Conservation (phyloP, 2,113 vertebrate genomes). For the Amazona vittata region DNA sequence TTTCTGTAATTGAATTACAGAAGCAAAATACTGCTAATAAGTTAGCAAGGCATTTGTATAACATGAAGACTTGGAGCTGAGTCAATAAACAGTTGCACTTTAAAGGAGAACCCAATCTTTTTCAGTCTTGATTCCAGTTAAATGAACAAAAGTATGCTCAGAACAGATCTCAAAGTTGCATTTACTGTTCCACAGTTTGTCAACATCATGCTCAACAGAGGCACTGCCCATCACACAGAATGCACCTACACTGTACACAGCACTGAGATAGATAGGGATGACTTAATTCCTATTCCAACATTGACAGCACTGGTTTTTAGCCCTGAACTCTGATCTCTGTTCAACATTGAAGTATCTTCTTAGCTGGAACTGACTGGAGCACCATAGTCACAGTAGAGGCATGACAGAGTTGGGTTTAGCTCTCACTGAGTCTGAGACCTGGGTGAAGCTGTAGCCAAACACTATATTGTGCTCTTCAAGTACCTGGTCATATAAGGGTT, state of each 20-base stretch:
- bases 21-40: slow-evolving; percentile 10
- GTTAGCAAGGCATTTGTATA: background rate
- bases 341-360: background rate
- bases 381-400: background rate
- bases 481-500: background rate
- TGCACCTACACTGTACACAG: background rate
- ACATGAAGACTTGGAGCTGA: background rate
- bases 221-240: background rate
- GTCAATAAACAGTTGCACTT: slow-evolving; percentile 23
- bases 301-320: background rate
- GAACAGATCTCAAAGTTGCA: background rate
- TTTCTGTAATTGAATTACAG: background rate
- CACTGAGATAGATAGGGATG: background rate
- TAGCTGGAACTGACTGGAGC: background rate
- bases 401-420: background rate
- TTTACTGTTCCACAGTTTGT: background rate
- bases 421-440: background rate
- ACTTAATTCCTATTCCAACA: background rate
- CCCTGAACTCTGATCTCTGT: background rate
- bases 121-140: background rate
- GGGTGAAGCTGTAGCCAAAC: background rate
- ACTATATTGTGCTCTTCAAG: background rate
- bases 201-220: background rate
- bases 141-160: background rate
- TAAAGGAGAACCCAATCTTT: slow-evolving; percentile 25